Conservation (phyloP, 2,797 vertebrate species). For the Clamator glandarius region DNA sequence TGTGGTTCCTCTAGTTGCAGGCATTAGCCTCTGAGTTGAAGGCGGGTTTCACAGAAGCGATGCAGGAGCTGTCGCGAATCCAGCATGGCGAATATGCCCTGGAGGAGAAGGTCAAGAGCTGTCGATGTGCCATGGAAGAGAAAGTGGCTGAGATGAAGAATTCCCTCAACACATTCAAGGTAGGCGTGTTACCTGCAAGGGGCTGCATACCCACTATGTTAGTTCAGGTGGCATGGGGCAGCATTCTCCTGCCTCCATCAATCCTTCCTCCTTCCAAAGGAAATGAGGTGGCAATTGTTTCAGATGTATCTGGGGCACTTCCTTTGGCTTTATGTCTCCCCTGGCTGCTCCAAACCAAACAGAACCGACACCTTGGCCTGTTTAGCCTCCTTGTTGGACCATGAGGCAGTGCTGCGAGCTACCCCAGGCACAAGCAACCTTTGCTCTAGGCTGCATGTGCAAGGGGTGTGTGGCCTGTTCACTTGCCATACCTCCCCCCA, state of each 20-base stretch:
- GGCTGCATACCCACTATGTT: background rate
- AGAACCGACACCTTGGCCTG: background rate
- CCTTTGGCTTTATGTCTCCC: background rate
- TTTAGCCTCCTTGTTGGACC: background rate
- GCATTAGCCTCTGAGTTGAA: constrained; percentile 92
- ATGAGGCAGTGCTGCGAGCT: background rate
- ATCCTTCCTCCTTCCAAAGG: background rate
- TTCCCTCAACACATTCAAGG: constrained; percentile 93
- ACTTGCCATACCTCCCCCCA: background rate
- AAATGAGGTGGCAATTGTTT: background rate
- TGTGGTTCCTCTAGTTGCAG: constrained; percentile 86
- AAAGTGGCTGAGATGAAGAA: constrained; percentile 94
- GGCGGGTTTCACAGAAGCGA: constrained; percentile 86
- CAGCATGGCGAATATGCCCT: constrained; percentile 87
- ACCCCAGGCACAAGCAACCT: background rate
- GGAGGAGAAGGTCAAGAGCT: constrained; percentile 90
- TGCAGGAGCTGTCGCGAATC: constrained; percentile 87
- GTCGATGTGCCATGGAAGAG: constrained; percentile 89
- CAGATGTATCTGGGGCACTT: background rate
- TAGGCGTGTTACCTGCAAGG: constrained; percentile 32
- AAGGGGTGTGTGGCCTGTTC: background rate
- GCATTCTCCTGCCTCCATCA: background rate
- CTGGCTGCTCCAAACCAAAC: background rate
- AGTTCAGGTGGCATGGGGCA: background rate
- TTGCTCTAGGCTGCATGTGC: background rate